These are phyloP conservation scores for Nematolebias whitei DNA, from an alignment of 2,113 vertebrate species.

Conservation along the genomic window DNA sequence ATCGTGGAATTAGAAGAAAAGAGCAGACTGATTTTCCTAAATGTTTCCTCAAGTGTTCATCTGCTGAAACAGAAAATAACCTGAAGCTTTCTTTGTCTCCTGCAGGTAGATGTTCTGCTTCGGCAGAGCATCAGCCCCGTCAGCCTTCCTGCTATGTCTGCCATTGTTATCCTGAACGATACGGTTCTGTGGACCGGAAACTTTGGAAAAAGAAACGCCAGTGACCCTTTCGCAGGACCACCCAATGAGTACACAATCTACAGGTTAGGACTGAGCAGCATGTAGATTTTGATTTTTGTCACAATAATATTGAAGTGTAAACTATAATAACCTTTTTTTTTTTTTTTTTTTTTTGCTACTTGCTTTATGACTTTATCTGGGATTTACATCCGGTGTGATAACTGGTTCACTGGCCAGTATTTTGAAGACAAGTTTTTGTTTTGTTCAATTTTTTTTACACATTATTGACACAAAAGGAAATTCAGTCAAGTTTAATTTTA, in stretches of 20 bases:
- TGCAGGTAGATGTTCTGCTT: constrained; percentile 86
- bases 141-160: constrained; percentile 87
- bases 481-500: too few species aligned
- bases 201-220: constrained; percentile 88
- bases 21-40: background rate
- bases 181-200: constrained; percentile 95
- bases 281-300: too few species aligned
- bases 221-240: constrained; percentile 79
- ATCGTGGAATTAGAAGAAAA: background rate
- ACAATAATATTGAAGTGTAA: background rate
- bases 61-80: background rate
- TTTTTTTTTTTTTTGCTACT: too few species aligned
- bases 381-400: too few species aligned
- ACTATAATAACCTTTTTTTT: too few species aligned
- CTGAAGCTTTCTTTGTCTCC: background rate
- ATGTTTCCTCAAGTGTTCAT: background rate
- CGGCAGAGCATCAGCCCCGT: constrained; percentile 78
- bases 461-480: too few species aligned
- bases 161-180: constrained; percentile 90
- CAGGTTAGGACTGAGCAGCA: constrained; percentile 77
- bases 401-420: too few species aligned
- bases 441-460: too few species aligned
- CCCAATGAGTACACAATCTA: constrained; percentile 94
- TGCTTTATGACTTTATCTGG: too few species aligned
- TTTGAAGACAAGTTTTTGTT: too few species aligned